phyloP scores from a whole-genome alignment of 2,888 invertebrate genomes.

The Neoitamus cyanurus region DNA sequence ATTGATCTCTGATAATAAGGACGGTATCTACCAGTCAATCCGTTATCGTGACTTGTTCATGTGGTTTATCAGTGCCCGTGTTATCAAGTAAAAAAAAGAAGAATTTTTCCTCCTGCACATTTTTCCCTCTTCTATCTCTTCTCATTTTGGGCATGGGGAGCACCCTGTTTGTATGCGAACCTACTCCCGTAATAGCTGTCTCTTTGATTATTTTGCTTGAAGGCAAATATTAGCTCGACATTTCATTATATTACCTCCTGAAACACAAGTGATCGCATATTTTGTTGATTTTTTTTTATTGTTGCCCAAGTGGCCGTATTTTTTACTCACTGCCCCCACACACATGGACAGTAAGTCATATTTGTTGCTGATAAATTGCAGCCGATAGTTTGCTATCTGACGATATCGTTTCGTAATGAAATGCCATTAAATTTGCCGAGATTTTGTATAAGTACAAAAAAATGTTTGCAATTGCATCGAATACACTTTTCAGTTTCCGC shows the following conservation, averaged over 20 bases:
- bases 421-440: conserved; percentile 29
- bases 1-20: conserved; percentile 36
- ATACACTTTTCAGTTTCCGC: neutral
- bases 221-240: conserved; percentile 40
- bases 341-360: conserved; percentile 13
- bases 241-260: conserved; percentile 37
- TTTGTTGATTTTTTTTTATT: neutral
- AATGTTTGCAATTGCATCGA: neutral
- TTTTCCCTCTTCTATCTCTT: neutral
- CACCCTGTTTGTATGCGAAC: neutral
- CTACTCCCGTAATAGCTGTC: conserved; percentile 27
- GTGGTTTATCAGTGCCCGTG: conserved; percentile 27
- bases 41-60: conserved; percentile 31
- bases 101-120: conserved; percentile 3
- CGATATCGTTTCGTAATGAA: conserved; percentile 5
- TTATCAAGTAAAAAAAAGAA: conserved; percentile 22
- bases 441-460: neutral
- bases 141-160: neutral
- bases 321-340: neutral
- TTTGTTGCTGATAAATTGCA: conserved; percentile 16
- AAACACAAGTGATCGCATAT: conserved; percentile 28
- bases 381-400: conserved; percentile 24
- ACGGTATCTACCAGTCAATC: conserved; percentile 33
- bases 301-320: neutral
- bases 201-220: conserved; percentile 6